Conservation (phyloP, 1,140 invertebrate species). For the Prorops nasuta region DNA sequence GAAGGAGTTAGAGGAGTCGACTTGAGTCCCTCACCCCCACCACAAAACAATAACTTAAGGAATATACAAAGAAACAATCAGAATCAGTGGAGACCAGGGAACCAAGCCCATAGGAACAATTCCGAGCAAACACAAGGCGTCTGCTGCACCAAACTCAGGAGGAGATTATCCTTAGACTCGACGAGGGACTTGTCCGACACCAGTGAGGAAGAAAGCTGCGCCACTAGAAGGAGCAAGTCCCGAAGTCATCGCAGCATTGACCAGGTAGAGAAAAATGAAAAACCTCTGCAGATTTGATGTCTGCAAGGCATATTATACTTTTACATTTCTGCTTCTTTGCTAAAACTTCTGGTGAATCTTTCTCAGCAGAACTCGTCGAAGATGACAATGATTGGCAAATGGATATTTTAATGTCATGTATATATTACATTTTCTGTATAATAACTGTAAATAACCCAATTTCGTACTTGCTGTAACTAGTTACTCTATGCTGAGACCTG, state of each 20-base stretch:
- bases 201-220: constrained; percentile 59
- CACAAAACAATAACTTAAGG: constrained; percentile 47
- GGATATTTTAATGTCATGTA: too few relatives aligned
- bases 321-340: too few relatives aligned
- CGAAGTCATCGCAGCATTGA: constrained; percentile 66
- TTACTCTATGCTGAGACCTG: too few relatives aligned
- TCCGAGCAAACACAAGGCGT: constrained; percentile 44
- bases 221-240: constrained; percentile 53
- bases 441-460: too few relatives aligned
- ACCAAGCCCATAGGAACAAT: constrained; percentile 36
- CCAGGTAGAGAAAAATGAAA: constrained; percentile 63
- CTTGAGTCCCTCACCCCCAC: constrained; percentile 46
- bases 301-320: too few relatives aligned
- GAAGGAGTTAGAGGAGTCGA: constrained; percentile 49
- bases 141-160: constrained; percentile 49
- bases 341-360: too few relatives aligned
- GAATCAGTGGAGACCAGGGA: constrained; percentile 47
- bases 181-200: constrained; percentile 70
- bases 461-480: too few relatives aligned
- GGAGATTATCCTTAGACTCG: constrained; percentile 70
- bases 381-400: too few relatives aligned
- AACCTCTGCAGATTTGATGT: too few relatives aligned
- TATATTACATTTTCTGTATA: too few relatives aligned
- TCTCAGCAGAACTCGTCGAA: too few relatives aligned
- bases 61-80: constrained; percentile 57